phyloP scores from a whole-genome alignment of 1,140 invertebrate species.

The Steinernema khuongi region DNA sequence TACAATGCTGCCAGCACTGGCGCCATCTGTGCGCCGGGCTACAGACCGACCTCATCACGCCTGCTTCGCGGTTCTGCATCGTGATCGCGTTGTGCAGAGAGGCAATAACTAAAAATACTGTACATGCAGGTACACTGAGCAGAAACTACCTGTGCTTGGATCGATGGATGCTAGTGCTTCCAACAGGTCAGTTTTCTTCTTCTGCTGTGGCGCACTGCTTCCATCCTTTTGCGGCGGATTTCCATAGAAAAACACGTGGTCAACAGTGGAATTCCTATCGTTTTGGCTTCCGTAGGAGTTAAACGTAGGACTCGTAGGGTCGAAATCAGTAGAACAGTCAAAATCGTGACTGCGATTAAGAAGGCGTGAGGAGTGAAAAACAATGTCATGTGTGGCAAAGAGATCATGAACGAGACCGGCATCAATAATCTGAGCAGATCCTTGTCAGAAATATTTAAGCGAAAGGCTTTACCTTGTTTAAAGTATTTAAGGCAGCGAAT shows the following conservation, averaged over 20 bases:
- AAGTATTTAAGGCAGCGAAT: slow-evolving; percentile 52
- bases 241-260: slow-evolving; percentile 41
- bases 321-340: slow-evolving; percentile 41
- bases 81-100: slow-evolving; percentile 69
- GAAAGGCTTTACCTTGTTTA: slow-evolving; percentile 47
- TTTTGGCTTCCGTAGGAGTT: slow-evolving; percentile 2
- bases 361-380: slow-evolving; percentile 56
- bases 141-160: slow-evolving; percentile 42
- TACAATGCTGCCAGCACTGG: slow-evolving; percentile 68
- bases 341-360: slow-evolving; percentile 55
- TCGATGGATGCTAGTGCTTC: slow-evolving; percentile 50
- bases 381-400: slow-evolving; percentile 47
- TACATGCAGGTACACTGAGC: slow-evolving; percentile 20
- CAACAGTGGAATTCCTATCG: slow-evolving; percentile 32
- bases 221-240: not conserved
- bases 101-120: slow-evolving; percentile 62
- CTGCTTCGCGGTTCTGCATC: slow-evolving; percentile 69
- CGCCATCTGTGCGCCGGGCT: slow-evolving; percentile 62
- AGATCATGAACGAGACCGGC: slow-evolving; percentile 50
- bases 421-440: slow-evolving; percentile 51
- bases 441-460: slow-evolving; percentile 13
- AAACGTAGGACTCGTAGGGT: slow-evolving; percentile 32
- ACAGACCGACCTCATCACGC: slow-evolving; percentile 51
- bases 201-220: not conserved
- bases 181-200: slow-evolving; percentile 41